Base-by-base conservation (phyloP, 2,888 invertebrate species). In the Hypomecis punctinalis region DNA sequence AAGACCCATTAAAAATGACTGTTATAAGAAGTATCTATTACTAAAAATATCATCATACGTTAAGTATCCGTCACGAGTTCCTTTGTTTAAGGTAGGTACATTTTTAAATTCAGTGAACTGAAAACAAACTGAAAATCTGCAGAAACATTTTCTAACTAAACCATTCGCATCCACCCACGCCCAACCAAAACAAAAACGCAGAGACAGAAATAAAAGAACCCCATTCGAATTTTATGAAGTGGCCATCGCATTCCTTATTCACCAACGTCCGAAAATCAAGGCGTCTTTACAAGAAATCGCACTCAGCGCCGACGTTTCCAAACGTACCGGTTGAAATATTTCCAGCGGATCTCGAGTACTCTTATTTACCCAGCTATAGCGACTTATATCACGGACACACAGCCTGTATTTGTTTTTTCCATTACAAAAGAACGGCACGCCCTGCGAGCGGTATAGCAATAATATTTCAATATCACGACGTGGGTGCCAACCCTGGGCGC, bases 391-490 rank as follows among this genome's bases (percentile, higher is more conserved):
- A 70, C 76, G 70, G 73, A 68, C 72, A 76, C 72, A 72, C 78
- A 59, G 64, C 51, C 64, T 76, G 81, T 89, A 85, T 90, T 90
- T 91, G 90, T 89, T 90, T 92, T 93, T 91, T 91, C 89, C 90
- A 91, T 91, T 90, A 90, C 87, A 88, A 89, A 86, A 82, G 85
- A 82, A 55, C 62, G 89, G 79, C 88, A 88, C 91, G 91, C 91
- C 92, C 90, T 80, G 81, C 78, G 74, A 71, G 69, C 72, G 75
- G 78, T 86, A 81, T 81, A 84, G 83, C 86, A 84, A 89, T 91
- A 90, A 90, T 90, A 90, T 90, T 92, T 92, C 92, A 91, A 91
- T 92, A 90, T 88, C 84, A 72, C 83, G 75, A 74, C 76, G 77
- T 76, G 74, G 74, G 83, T 82, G 80, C 87, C 87, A 80, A 77